Evolutionary conservation across 2,888 invertebrate genomes (phyloP).

Genomic region (Drosophila nr. perissopoda): DNA sequence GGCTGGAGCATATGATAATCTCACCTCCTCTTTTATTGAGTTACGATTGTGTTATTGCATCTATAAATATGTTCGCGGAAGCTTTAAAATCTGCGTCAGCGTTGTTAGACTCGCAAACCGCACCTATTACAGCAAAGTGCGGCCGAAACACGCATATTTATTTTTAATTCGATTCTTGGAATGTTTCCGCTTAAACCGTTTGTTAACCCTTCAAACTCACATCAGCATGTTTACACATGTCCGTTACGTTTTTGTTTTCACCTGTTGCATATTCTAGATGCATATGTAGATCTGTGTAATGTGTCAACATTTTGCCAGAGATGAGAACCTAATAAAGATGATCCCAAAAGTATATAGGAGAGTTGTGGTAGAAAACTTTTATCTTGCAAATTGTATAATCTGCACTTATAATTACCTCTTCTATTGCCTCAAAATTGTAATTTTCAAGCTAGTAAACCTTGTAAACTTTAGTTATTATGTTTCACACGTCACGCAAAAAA

Average conservation of each 20-base stretch:
- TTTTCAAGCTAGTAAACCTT: not conserved
- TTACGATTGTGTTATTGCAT: constrained; percentile 3
- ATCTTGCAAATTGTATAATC: not conserved
- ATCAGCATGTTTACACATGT: not conserved
- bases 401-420: not conserved
- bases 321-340: not conserved
- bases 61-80: constrained; percentile 10
- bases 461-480: too few species aligned
- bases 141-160: not conserved
- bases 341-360: not conserved
- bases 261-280: not conserved
- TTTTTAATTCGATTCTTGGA: not conserved
- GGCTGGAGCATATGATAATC: not conserved
- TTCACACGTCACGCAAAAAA: too few species aligned
- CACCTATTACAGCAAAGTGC: not conserved
- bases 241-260: not conserved
- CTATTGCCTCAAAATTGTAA: not conserved
- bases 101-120: not conserved
- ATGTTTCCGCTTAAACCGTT: not conserved
- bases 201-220: not conserved
- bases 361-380: not conserved
- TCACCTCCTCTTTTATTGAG: not conserved
- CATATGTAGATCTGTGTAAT: not conserved
- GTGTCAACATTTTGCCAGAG: not conserved
- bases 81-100: not conserved